Base-by-base conservation (phyloP, 2,888 invertebrate species). In the Apotomis turbidana region DNA sequence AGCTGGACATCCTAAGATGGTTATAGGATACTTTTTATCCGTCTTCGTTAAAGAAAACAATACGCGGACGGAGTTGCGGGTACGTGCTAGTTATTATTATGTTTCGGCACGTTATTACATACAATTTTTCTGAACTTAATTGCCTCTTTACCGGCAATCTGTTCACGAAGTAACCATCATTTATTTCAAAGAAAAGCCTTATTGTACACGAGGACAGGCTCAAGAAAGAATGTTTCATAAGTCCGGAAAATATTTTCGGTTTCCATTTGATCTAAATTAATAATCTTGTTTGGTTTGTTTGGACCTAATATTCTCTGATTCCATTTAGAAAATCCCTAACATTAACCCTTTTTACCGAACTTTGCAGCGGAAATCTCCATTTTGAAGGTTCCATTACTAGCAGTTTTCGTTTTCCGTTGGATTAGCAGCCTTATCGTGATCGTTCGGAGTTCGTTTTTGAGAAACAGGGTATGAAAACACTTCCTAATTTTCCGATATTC, bases 251-350 rank as follows among this genome's bases (percentile, higher is more conserved):
- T 66, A 66, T 57, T 66, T 66, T 66, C 55, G 27, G 55, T 38
- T 57, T 46, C 55, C 55, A 57, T 60, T 71, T 66, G 59, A 60
- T 66, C 60, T 44, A 66, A 71, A 67, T 71, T 67, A 71, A 67
- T 71, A 61, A 67, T 71, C 71, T 67, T 55, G 66, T 67, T 71
- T 51, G 49, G 60, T 60, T 60, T 63, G 70, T 58, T 70, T 61
- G 67, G 46, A 49, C 71, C 64, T 63, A 55, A 69, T 70, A 64
- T 59, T 51, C 15, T 49, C 15, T 55, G 71, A 67, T 71, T 57
- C 71, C 71, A 71, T 71, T 71, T 71, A 71, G 60, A 49, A 71
- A 71, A 71, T 66, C 71, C 71, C 71, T 61, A 51, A 67, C 71
- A 71, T 71, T 71, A 71, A 67, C 67, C 71, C 71, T 71, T 71